Base-by-base conservation (phyloP, 2,113 vertebrate genomes). In the Anseranas semipalmata region DNA sequence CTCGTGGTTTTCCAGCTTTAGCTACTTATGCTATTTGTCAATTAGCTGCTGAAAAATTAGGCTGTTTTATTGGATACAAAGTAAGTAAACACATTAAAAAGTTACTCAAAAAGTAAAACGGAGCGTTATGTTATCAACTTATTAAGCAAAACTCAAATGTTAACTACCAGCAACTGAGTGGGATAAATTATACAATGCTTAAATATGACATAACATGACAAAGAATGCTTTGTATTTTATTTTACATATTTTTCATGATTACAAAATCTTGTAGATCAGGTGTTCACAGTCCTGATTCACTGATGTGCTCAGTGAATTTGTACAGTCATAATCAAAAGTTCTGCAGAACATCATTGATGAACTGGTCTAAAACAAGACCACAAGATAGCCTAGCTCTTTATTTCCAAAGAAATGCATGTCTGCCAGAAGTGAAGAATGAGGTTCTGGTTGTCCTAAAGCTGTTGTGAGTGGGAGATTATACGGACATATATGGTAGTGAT, bases 371-470 rank as follows among this genome's bases (percentile, higher is more conserved):
- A 75, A 32, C 30, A 21, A 76, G 17, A 71, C 74, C 11, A 2
- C 45, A 70, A 74, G 46, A 39, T 33, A 71, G 46, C 78, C 68
- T 82, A 15, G 12, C 39, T 33, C 55, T 60, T n/a, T 55, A 30
- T 76, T 87, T 88, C 32, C 39, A 59, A 22, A 76, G 65, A 83
- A 70, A 84, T 71, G 14, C 67, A 45, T 18, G 15, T 85, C 46
- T 86, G 41, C 67, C 56, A 67, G 55, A 95, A 80, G 63, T 65
- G 58, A 75, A 85, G 58, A 75, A 73, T 74, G 66, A 89, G 33
- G 27, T 93, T 86, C 30, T 71, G 59, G 53, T 88, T 85, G 55
- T 87, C 82, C 93, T 95, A 24, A 87, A 86, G 41, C 76, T 77
- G 43, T 87, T 76, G 37, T 1, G 13, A 63, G 62, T 74, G 68